Evolutionary conservation across 2,888 invertebrate species (phyloP).

Genomic region (Gisinianus flammeolus): DNA sequence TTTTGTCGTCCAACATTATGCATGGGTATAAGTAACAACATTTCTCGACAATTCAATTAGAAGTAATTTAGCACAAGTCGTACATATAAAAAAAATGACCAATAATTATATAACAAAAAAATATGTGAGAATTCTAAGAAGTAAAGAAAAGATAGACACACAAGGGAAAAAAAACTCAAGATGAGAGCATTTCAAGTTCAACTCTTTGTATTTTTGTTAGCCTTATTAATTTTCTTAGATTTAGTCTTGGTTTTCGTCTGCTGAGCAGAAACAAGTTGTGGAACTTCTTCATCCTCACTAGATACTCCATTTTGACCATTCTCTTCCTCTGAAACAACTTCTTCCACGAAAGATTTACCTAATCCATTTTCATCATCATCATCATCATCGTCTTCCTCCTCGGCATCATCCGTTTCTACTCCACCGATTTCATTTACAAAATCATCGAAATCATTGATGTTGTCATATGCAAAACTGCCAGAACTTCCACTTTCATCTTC

Average conservation of each 20-base stretch:
- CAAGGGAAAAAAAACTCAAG: no score
- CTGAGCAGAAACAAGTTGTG: conserved; percentile 5
- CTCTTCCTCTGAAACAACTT: conserved; percentile 14
- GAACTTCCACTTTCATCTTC: conserved; percentile 13
- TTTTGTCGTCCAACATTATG: no score
- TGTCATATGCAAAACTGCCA: not conserved
- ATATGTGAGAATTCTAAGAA: no score
- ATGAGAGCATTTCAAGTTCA: no score
- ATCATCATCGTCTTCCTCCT: conserved; percentile 27
- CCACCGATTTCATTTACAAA: conserved; percentile 21
- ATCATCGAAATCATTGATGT: conserved; percentile 21
- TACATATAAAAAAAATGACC: no score
- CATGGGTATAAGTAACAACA: no score
- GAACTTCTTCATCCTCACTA: conserved; percentile 25
- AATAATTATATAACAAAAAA: no score
- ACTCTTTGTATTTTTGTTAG: no score
- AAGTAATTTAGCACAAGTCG: no score
- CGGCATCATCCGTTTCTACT: conserved; percentile 28
- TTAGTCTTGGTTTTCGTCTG: not conserved
- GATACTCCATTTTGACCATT: not conserved
- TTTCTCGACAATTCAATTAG: no score
- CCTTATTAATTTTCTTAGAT: conserved; percentile 5
- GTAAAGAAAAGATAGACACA: no score
- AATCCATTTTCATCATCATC: conserved; percentile 32
- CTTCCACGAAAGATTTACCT: conserved; percentile 28